Percentiles rank a stretch among this genome's conserved stretches.
phyloP scores from a whole-genome alignment of 1,140 invertebrate genomes.

The Drosophila subpulchrella region DNA sequence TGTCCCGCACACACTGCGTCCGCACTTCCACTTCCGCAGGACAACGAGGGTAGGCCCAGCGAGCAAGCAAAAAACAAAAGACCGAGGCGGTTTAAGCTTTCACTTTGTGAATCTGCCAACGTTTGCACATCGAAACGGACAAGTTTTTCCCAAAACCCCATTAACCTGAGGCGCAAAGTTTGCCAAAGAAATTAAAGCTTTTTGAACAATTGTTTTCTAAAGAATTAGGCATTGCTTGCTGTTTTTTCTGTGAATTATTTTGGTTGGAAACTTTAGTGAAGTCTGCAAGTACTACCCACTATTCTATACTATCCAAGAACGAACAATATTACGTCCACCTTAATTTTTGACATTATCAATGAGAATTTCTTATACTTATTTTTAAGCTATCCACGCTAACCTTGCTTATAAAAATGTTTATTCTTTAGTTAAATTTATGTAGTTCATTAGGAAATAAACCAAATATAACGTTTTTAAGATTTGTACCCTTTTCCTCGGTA shows the following conservation, averaged over 20 bases:
- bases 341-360: too few relatives aligned
- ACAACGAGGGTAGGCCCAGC: slow-evolving; percentile 10
- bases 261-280: not conserved
- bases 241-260: not conserved
- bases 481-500: too few relatives aligned
- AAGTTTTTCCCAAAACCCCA: slow-evolving; percentile 25
- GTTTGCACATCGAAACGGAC: slow-evolving; percentile 18
- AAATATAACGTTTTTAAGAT: too few relatives aligned
- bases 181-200: slow-evolving; percentile 20
- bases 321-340: not conserved
- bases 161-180: slow-evolving; percentile 20
- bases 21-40: not conserved
- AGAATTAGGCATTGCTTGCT: slow-evolving; percentile 5
- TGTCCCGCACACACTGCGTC: slow-evolving; percentile 10
- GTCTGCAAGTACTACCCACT: not conserved
- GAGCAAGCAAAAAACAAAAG: not conserved
- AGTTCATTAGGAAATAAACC: too few relatives aligned
- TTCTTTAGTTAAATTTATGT: too few relatives aligned
- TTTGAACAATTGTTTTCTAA: slow-evolving; percentile 7
- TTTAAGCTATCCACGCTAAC: too few relatives aligned
- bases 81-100: slow-evolving; percentile 3
- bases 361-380: too few relatives aligned
- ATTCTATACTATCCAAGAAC: not conserved
- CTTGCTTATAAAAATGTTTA: too few relatives aligned
- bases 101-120: slow-evolving; percentile 30